Conservation (phyloP, 2,888 invertebrate genomes). For the Lobophora halterata region DNA sequence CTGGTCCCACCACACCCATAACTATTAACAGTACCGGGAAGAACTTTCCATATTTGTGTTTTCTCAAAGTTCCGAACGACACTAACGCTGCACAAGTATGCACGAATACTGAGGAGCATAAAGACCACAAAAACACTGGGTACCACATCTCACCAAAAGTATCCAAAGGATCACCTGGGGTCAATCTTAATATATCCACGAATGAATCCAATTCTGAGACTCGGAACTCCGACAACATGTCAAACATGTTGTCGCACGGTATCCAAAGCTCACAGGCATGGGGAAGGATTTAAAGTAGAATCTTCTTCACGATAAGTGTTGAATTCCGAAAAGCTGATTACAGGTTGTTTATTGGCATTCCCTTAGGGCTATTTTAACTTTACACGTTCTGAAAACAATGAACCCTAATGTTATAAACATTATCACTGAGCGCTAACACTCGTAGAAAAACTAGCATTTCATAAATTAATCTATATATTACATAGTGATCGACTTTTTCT, state of each 20-base stretch:
- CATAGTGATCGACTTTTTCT: slow-evolving; percentile 30
- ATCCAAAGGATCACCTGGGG: slow-evolving; percentile 83
- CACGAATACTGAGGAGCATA: slow-evolving; percentile 96
- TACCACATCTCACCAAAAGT: slow-evolving; percentile 97
- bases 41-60: slow-evolving; percentile 97
- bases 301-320: slow-evolving; percentile 33
- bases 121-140: slow-evolving; percentile 96
- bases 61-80: slow-evolving; percentile 94
- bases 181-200: slow-evolving; percentile 84
- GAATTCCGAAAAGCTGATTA: slow-evolving; percentile 21
- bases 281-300: slow-evolving; percentile 55
- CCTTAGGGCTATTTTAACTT: slow-evolving; percentile 1
- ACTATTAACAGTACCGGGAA: slow-evolving; percentile 93
- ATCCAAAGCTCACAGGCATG: slow-evolving; percentile 66
- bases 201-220: slow-evolving; percentile 84
- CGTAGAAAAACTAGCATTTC: neutral
- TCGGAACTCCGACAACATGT: slow-evolving; percentile 80
- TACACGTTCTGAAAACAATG: neutral
- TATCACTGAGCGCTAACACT: neutral
- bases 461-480: neutral
- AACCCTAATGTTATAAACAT: neutral
- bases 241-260: slow-evolving; percentile 75
- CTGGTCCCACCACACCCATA: slow-evolving; percentile 94
- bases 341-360: slow-evolving; percentile 6
- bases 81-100: slow-evolving; percentile 95